These are phyloP conservation scores for Serrognathus titanus DNA, from an alignment of 2,888 invertebrate species.

Conservation along the genomic window DNA sequence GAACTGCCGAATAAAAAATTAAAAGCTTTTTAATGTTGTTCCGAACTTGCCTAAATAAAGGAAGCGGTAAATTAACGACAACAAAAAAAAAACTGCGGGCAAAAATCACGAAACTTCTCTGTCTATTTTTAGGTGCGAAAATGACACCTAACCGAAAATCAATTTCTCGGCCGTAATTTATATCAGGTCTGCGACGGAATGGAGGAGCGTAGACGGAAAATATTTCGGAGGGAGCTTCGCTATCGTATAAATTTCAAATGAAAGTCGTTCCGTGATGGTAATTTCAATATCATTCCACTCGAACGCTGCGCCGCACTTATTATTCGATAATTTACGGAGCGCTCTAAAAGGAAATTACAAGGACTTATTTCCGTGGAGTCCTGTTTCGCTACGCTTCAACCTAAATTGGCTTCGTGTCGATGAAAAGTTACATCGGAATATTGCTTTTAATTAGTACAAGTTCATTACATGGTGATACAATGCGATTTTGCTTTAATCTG, in stretches of 20 bases:
- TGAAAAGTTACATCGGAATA: neutral
- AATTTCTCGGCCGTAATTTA: slow-evolving; percentile 11
- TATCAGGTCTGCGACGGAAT: slow-evolving; percentile 12
- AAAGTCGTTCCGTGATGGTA: slow-evolving; percentile 22
- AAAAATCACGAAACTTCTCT: neutral
- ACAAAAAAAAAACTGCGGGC: no score
- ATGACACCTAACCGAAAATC: slow-evolving; percentile 11
- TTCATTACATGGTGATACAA: no score
- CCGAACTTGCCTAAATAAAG: no score
- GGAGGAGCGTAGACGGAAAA: slow-evolving; percentile 9
- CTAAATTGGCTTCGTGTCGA: neutral
- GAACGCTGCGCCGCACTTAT: slow-evolving; percentile 20
- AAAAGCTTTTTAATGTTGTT: no score
- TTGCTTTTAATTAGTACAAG: no score
- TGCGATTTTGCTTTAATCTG: no score
- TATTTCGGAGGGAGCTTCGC: slow-evolving; percentile 13
- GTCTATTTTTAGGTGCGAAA: neutral
- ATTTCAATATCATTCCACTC: slow-evolving; percentile 26
- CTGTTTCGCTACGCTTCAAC: neutral
- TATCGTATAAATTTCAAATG: slow-evolving; percentile 23
- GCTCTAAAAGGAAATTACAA: slow-evolving; percentile 16
- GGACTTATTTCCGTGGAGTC: slow-evolving; percentile 20
- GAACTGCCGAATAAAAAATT: no score
- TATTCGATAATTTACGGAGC: slow-evolving; percentile 24
- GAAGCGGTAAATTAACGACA: no score